Base-by-base conservation (phyloP, 2,888 invertebrate species). In the Morpho achilles region DNA sequence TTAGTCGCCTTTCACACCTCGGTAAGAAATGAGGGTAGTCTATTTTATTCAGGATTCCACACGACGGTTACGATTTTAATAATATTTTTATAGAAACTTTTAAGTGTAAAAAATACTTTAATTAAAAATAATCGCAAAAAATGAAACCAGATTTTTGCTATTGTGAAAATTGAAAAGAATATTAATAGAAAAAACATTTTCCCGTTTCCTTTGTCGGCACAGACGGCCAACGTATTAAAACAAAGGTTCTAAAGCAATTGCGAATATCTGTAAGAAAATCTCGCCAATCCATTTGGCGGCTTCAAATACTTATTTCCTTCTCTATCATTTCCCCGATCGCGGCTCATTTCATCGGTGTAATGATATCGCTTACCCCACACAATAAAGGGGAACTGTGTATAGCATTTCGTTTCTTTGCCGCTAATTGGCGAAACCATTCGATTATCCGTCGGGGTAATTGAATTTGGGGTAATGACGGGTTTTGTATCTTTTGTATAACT, bases 281-380 rank as follows among this genome's bases (percentile, higher is more conserved):
- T 55, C 55, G 48, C 45, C 10, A 16, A 44, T 44, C 52, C 61
- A 64, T 64, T 62, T 64, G 63, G 59, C 64, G 62, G 62, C 67
- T 66, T 60, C 76, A 71, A 75, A 73, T 78, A 80, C 79, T 80
- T 79, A 79, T 77, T 80, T 80, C 80, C 84, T 82, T 77, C 69
- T 70, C 65, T 76, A 81, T 82, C 85, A 77, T 84, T 84, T 77
- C 68, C 69, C 58, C 74, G 76, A 84, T 81, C 76, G 77, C 75
- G 75, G 71, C 76, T 80, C 80, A 80, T 84, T 84, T 82, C 82
- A 79, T 74, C 71, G 63, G 69, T 67, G 67, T 72, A 48, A 54
- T 54, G 54, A 47, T 41, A 78, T 79, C 81, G 78, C 81, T 83
- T 80, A 75, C 76, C 68, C 54, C 51, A 39, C 45, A 47, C 50